Evolutionary conservation across 1,140 invertebrate genomes (phyloP).

Genomic region (Liolophura sinensis): DNA sequence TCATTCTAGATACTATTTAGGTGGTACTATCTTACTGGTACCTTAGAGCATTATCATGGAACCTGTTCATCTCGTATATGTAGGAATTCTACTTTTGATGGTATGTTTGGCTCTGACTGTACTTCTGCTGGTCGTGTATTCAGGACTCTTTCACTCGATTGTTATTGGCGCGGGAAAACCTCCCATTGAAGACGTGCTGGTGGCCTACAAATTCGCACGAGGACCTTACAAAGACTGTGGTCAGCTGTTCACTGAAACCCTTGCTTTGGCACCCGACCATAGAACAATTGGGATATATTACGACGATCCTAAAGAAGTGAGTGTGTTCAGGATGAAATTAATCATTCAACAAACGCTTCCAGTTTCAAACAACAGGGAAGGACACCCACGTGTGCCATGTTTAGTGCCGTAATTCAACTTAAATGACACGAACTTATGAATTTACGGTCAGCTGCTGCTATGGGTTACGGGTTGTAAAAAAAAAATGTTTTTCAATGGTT

Average conservation of each 20-base stretch:
- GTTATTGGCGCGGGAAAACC: slow-evolving; percentile 52
- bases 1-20: too few relatives aligned
- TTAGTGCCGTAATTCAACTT: too few relatives aligned
- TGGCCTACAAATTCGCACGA: slow-evolving; percentile 58
- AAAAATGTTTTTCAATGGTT: too few relatives aligned
- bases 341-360: too few relatives aligned
- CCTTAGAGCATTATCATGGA: neutral
- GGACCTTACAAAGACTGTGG: slow-evolving; percentile 60
- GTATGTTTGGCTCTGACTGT: slow-evolving; percentile 45
- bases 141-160: slow-evolving; percentile 48
- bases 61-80: neutral
- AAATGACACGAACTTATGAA: too few relatives aligned
- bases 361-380: too few relatives aligned
- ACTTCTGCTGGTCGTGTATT: slow-evolving; percentile 42
- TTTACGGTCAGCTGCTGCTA: too few relatives aligned
- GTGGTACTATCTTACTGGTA: neutral
- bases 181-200: slow-evolving; percentile 43
- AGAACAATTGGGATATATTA: slow-evolving; percentile 59
- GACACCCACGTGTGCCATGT: too few relatives aligned
- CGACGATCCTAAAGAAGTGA: slow-evolving; percentile 59
- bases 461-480: too few relatives aligned
- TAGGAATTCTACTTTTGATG: slow-evolving; percentile 17
- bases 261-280: slow-evolving; percentile 48
- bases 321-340: neutral
- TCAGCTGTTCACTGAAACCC: slow-evolving; percentile 54